Evolutionary conservation across 1,140 invertebrate genomes (phyloP).

Genomic region (Maniola jurtina): DNA sequence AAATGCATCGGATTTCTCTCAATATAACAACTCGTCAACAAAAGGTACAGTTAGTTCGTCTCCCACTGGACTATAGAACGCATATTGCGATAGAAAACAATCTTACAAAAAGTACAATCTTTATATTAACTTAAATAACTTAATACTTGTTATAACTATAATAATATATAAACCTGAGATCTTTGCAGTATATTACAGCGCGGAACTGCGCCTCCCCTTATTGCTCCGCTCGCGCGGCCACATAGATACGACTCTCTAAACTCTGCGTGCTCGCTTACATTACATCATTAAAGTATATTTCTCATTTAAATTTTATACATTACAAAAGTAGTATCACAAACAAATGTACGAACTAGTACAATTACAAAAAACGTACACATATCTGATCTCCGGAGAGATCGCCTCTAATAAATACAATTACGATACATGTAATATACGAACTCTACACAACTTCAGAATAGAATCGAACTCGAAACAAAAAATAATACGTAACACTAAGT

Average conservation of each 20-base stretch:
- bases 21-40: constrained; percentile 51
- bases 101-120: constrained; percentile 75
- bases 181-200: constrained; percentile 65
- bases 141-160: constrained; percentile 78
- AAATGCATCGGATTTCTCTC: constrained; percentile 50
- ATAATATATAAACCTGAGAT: constrained; percentile 75
- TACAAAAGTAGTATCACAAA: constrained; percentile 79
- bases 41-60: constrained; percentile 61
- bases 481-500: constrained; percentile 74
- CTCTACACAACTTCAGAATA: constrained; percentile 74
- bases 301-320: constrained; percentile 75
- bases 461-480: constrained; percentile 74
- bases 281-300: constrained; percentile 65
- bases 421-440: constrained; percentile 69
- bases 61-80: constrained; percentile 59
- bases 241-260: constrained; percentile 51
- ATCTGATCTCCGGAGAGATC: constrained; percentile 57
- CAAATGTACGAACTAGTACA: constrained; percentile 77
- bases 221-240: constrained; percentile 39
- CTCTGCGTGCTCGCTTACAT: constrained; percentile 54
- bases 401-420: constrained; percentile 75
- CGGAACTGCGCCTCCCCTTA: constrained; percentile 44
- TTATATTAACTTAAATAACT: constrained; percentile 79
- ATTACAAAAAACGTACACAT: constrained; percentile 72
- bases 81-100: constrained; percentile 67